Evolutionary conservation across 2,888 invertebrate species (phyloP).

Genomic region (Apotomis betuletana): DNA sequence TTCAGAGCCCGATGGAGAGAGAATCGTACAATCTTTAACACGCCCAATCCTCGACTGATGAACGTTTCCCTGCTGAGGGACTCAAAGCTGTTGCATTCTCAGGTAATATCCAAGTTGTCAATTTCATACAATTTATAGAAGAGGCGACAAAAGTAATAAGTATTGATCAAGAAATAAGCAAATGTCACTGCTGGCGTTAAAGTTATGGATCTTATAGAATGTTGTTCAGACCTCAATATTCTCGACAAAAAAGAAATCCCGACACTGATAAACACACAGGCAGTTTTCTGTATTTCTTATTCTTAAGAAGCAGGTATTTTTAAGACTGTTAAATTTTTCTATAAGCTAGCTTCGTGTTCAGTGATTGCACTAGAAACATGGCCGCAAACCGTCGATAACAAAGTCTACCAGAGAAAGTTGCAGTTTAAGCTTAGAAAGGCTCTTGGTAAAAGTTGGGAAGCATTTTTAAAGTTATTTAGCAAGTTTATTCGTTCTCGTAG

Average conservation of each 20-base stretch:
- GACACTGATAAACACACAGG: too few relatives aligned
- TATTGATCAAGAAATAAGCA: too few relatives aligned
- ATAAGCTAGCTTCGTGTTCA: neutral
- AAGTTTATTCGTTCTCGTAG: neutral
- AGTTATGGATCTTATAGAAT: too few relatives aligned
- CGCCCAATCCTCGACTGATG: conserved; percentile 96
- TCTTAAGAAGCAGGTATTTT: too few relatives aligned
- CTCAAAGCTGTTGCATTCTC: conserved; percentile 89
- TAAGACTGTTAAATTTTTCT: neutral
- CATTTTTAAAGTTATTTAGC: neutral
- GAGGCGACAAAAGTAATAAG: too few relatives aligned
- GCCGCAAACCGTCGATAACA: conserved; percentile 10
- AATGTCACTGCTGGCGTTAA: too few relatives aligned
- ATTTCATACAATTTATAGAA: too few relatives aligned
- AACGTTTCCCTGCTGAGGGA: conserved; percentile 93
- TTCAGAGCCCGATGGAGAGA: conserved; percentile 95
- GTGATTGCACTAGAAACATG: neutral
- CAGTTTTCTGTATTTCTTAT: too few relatives aligned
- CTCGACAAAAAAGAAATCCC: too few relatives aligned
- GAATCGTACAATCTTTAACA: conserved; percentile 96
- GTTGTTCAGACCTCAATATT: too few relatives aligned
- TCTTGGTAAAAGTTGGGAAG: neutral
- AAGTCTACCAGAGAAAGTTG: conserved; percentile 1
- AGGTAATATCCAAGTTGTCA: conserved; percentile 56
- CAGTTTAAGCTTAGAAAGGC: conserved; percentile 1